Base-by-base conservation (phyloP, 2,797 vertebrate species). In the Pogonophryne albipinna region DNA sequence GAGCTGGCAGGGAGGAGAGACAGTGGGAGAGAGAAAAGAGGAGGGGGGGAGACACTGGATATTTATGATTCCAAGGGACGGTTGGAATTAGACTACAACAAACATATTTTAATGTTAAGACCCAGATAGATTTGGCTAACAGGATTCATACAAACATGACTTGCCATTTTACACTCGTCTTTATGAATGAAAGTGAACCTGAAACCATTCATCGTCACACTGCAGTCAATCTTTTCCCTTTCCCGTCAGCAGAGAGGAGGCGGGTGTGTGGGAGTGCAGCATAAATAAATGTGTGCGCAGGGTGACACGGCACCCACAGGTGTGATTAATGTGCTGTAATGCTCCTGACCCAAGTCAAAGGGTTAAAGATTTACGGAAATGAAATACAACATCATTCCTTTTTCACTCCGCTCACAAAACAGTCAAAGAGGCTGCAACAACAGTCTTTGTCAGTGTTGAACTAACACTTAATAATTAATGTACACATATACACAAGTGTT, bases 1-100 rank as follows among this genome's bases (percentile, higher is more conserved):
- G 16, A 75, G 71, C 76, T 87, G 86, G 83, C 84, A 84, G 73
- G 81, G 76, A 88, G 73, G 65, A 66, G 66, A 88, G 85, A 75
- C 72, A 84, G 88, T 80, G 71, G 79, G 78, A 80, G 84, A 85
- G 79, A 82, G 71, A 78, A 84, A 84, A 78, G 52, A 66, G 65
- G 69, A 70, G 71, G 73, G 66, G 78, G 69, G 19, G 4, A 71
- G 71, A 45, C 64, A 1, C 58, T 31, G 62, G 78, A 63, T 63
- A 69, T 50, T 44, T 2, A 65, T 19, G 60, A 41, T 42, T 44
- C 58, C 13, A 10, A 42, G 20, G 50, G 34, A 46, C 3, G 16
- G 38, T 3, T 60, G 11, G 6, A 45, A 23, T 23, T 15, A 17
- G 13, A 20, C 27, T 17, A 10, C 10, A 5, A 17, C 20, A 38